phyloP scores from a whole-genome alignment of 2,113 vertebrate species.

The Tricholaema leucomelas region DNA sequence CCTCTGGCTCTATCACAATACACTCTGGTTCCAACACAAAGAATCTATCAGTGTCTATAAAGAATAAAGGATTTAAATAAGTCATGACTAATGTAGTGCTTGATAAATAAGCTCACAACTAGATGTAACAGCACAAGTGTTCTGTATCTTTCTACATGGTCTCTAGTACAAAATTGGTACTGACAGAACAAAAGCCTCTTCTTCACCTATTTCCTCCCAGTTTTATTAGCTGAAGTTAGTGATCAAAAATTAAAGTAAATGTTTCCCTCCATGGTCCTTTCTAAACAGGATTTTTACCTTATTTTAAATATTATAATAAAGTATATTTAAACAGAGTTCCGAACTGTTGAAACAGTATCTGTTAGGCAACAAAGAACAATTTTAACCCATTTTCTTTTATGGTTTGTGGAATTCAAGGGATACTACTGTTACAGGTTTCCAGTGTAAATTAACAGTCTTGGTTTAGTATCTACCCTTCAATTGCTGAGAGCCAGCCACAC shows the following conservation, averaged over 20 bases:
- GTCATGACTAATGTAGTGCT: background rate
- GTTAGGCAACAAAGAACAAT: background rate
- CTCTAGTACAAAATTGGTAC: background rate
- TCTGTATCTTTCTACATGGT: background rate
- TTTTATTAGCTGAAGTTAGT: background rate
- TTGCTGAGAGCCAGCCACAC: background rate
- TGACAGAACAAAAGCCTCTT: background rate
- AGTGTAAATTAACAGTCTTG: background rate
- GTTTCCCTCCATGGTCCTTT: background rate
- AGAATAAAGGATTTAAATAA: slow-evolving; percentile 1
- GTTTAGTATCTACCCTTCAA: background rate
- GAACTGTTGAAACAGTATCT: background rate
- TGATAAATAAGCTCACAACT: background rate
- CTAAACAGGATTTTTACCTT: background rate
- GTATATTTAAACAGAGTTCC: background rate
- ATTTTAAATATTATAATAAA: background rate
- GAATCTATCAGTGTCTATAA: background rate
- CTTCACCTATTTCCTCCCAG: background rate
- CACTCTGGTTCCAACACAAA: background rate
- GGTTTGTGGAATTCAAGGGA: background rate
- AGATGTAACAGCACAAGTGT: background rate
- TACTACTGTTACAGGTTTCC: background rate
- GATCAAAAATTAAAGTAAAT: background rate
- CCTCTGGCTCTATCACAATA: background rate
- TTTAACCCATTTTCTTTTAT: background rate